These are phyloP conservation scores for Drosophila anceps DNA, from an alignment of 2,888 invertebrate species.

Conservation along the genomic window DNA sequence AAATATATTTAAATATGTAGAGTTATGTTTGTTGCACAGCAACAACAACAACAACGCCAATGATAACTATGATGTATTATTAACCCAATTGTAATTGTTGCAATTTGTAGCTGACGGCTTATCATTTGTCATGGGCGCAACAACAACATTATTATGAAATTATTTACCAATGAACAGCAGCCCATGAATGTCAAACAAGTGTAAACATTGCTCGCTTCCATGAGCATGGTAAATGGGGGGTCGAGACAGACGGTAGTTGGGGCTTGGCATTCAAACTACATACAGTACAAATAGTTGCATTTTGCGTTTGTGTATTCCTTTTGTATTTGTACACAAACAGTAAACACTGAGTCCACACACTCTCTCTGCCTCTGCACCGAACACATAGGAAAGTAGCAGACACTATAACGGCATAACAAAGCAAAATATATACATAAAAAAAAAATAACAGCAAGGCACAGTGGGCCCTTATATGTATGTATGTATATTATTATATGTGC, in stretches of 20 bases:
- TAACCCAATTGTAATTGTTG: constrained; percentile 77
- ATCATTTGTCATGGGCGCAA: constrained; percentile 72
- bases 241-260: background rate
- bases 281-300: constrained; percentile 71
- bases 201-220: constrained; percentile 48
- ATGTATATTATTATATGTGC: constrained; percentile 5
- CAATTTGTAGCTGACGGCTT: constrained; percentile 68
- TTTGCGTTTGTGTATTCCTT: constrained; percentile 49
- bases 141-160: constrained; percentile 82
- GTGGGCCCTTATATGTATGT: constrained; percentile 18
- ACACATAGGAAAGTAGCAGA: constrained; percentile 31
- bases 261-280: constrained; percentile 57
- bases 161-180: constrained; percentile 81
- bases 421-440: constrained; percentile 31
- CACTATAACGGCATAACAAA: constrained; percentile 56
- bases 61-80: constrained; percentile 58
- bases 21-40: constrained; percentile 23
- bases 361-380: constrained; percentile 15
- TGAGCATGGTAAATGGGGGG: constrained; percentile 1
- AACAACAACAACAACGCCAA: constrained; percentile 18
- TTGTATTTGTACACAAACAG: constrained; percentile 29
- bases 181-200: constrained; percentile 74
- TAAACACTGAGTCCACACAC: constrained; percentile 2
- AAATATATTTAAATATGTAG: constrained; percentile 11
- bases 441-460: constrained; percentile 9